Evolutionary conservation across 1,140 invertebrate genomes (phyloP).

Genomic region (Cydia strobilella): DNA sequence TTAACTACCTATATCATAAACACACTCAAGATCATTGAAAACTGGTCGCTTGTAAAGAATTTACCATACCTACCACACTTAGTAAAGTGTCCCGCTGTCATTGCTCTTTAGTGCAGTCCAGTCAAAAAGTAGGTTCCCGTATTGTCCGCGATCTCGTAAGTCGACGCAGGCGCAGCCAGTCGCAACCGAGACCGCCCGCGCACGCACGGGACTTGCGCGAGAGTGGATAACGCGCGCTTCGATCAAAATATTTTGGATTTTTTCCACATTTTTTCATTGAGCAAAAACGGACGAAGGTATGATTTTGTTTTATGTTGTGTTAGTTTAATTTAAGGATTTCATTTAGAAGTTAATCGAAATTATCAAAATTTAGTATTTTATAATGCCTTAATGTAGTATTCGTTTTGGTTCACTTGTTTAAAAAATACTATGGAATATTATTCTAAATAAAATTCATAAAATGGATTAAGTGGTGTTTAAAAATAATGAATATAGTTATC

Average conservation of each 20-base stretch:
- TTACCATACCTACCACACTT: too few species aligned
- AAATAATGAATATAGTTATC: too few species aligned
- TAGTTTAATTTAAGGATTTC: background rate
- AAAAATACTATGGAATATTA: too few species aligned
- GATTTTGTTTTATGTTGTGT: background rate
- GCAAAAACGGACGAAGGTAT: background rate
- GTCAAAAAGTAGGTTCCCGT: constrained; percentile 15
- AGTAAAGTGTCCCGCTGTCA: background rate
- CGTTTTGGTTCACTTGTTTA: too few species aligned
- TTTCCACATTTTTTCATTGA: background rate
- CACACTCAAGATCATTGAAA: background rate
- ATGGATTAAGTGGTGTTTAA: too few species aligned
- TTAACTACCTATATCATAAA: too few species aligned
- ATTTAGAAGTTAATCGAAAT: too few species aligned
- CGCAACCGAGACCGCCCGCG: background rate
- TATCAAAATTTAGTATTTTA: too few species aligned
- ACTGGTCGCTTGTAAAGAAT: background rate
- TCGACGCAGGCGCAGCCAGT: background rate
- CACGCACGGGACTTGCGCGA: constrained; percentile 7
- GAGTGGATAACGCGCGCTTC: background rate
- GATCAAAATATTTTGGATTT: background rate
- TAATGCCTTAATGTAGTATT: too few species aligned
- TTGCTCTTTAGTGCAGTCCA: background rate
- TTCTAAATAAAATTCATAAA: too few species aligned
- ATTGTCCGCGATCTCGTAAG: background rate